Evolutionary conservation across 2,888 invertebrate species (phyloP).

Genomic region (Drosophila paracracens): DNA sequence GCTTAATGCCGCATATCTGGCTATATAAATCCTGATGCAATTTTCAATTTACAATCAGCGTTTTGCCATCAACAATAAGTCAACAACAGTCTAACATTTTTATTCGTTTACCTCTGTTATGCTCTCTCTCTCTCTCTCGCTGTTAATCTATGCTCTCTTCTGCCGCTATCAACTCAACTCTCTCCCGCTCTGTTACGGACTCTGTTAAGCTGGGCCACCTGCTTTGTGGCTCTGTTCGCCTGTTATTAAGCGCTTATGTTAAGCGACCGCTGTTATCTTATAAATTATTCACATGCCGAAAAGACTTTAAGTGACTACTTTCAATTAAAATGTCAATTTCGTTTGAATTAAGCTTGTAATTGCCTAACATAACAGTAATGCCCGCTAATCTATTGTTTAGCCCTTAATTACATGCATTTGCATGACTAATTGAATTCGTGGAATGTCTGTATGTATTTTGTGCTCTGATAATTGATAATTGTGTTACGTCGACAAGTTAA

Average conservation of each 20-base stretch:
- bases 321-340: conserved; percentile 68
- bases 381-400: conserved; percentile 44
- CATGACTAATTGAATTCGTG: conserved; percentile 54
- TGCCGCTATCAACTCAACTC: background rate
- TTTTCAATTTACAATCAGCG: conserved; percentile 52
- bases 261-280: conserved; percentile 6
- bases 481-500: conserved; percentile 30
- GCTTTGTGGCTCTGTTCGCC: background rate
- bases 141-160: conserved; percentile 22
- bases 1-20: background rate
- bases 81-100: conserved; percentile 10
- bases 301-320: conserved; percentile 12
- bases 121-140: conserved; percentile 13
- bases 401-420: conserved; percentile 61
- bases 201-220: conserved; percentile 24
- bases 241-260: conserved; percentile 23
- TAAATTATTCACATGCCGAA: conserved; percentile 2
- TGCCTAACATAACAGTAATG: conserved; percentile 30
- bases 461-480: conserved; percentile 39
- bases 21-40: conserved; percentile 21
- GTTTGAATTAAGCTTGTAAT: conserved; percentile 50
- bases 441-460: background rate
- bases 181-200: background rate
- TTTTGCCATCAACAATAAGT: conserved; percentile 28
- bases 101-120: conserved; percentile 7